Evolutionary conservation across 2,888 invertebrate genomes (phyloP).

Genomic region (Amphimallon solstitiale): DNA sequence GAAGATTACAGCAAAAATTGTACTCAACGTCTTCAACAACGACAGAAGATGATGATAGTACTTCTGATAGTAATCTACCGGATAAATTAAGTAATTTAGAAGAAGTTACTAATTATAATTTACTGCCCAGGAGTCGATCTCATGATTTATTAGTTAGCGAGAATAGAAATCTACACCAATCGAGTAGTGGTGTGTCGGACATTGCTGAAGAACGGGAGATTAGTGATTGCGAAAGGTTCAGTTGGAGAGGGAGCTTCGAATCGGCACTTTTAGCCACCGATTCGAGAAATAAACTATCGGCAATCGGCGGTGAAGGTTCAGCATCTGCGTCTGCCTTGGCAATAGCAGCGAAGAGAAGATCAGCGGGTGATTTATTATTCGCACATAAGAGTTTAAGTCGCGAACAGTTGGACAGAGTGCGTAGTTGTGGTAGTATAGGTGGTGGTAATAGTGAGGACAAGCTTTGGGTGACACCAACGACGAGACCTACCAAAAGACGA

Average conservation of each 20-base stretch:
- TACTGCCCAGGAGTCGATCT: constrained; percentile 81
- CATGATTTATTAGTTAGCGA: constrained; percentile 81
- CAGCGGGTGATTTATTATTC: constrained; percentile 84
- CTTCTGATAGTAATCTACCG: constrained; percentile 68
- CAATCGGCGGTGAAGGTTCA: constrained; percentile 71
- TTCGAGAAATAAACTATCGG: constrained; percentile 79
- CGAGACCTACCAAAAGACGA: constrained; percentile 60
- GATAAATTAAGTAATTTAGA: constrained; percentile 61
- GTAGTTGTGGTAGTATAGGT: constrained; percentile 87
- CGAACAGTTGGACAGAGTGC: constrained; percentile 76
- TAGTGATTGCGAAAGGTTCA: constrained; percentile 89
- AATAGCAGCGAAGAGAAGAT: constrained; percentile 80
- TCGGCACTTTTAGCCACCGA: constrained; percentile 90
- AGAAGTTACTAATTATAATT: constrained; percentile 65
- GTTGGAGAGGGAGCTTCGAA: constrained; percentile 93
- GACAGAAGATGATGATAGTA: constrained; percentile 79
- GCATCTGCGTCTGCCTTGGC: constrained; percentile 73
- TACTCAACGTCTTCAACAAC: constrained; percentile 70
- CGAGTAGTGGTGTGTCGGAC: constrained; percentile 66
- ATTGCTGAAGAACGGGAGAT: constrained; percentile 75
- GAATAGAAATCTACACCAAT: constrained; percentile 64
- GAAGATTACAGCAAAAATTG: constrained; percentile 68
- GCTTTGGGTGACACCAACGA: constrained; percentile 59
- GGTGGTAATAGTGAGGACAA: constrained; percentile 71
- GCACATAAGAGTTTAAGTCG: constrained; percentile 82